phyloP scores from a whole-genome alignment of 2,888 invertebrate species.

The Nysson spinosus region DNA sequence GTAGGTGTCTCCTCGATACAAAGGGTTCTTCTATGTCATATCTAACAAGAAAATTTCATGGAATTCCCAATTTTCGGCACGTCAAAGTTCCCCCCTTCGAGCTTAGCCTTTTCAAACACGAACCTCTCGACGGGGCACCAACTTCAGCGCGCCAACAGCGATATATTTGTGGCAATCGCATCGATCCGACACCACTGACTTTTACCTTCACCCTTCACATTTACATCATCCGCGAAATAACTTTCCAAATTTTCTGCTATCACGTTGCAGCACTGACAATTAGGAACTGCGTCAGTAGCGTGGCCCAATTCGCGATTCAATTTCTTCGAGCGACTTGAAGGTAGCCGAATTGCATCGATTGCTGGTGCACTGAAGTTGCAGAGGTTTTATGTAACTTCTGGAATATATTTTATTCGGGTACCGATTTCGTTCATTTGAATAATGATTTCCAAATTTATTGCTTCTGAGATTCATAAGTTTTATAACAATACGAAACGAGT shows the following conservation, averaged over 20 bases:
- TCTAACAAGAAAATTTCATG: slow-evolving; percentile 14
- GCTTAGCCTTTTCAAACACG: not conserved
- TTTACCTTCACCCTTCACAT: slow-evolving; percentile 24
- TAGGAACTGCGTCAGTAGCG: slow-evolving; percentile 19
- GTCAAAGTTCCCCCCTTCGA: not conserved
- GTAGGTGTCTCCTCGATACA: slow-evolving; percentile 5
- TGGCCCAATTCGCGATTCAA: slow-evolving; percentile 8
- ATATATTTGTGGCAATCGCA: slow-evolving; percentile 13
- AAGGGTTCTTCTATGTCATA: slow-evolving; percentile 28
- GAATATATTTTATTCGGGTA: no score
- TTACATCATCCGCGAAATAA: slow-evolving; percentile 28
- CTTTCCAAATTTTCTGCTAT: slow-evolving; percentile 47
- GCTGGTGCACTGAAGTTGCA: no score
- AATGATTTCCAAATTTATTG: no score
- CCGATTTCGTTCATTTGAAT: no score
- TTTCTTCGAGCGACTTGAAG: not conserved
- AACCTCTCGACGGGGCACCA: not conserved
- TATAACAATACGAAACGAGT: no score
- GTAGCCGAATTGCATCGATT: slow-evolving; percentile 19
- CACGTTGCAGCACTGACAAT: slow-evolving; percentile 21
- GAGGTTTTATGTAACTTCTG: no score
- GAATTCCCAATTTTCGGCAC: not conserved
- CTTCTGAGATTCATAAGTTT: no score
- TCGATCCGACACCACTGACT: slow-evolving; percentile 15
- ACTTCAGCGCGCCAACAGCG: not conserved